phyloP scores from a whole-genome alignment of 2,797 vertebrate genomes.

The Myotis planiceps region DNA sequence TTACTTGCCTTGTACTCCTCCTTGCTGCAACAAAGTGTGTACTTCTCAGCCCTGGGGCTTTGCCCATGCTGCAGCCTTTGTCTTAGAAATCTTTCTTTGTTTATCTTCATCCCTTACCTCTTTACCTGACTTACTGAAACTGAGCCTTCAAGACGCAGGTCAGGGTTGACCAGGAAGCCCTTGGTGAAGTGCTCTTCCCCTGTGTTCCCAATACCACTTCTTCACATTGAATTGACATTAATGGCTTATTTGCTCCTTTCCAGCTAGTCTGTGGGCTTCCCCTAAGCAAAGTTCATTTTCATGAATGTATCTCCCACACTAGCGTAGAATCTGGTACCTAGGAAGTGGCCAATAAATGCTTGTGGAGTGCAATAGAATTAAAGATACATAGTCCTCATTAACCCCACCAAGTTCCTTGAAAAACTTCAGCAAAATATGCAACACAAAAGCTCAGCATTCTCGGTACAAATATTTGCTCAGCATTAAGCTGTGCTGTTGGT shows the following conservation, averaged over 20 bases:
- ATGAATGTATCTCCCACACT: not conserved
- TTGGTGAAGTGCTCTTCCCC: not conserved
- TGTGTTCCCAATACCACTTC: not conserved
- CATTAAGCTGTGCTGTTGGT: not conserved
- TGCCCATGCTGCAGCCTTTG: not conserved
- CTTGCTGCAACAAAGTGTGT: not conserved
- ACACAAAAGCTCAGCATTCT: not conserved
- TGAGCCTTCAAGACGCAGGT: not conserved
- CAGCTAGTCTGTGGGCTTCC: not conserved
- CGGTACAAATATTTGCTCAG: slow-evolving; percentile 4
- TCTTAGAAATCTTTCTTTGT: not conserved
- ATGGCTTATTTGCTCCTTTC: not conserved
- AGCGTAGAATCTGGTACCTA: not conserved
- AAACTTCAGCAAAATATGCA: slow-evolving; percentile 21
- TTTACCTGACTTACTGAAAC: not conserved
- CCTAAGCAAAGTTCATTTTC: not conserved
- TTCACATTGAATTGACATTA: not conserved
- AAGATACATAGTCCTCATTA: not conserved
- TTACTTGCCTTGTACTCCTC: not conserved
- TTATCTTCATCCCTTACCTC: not conserved
- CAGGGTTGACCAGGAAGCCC: not conserved
- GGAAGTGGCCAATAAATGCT: not conserved
- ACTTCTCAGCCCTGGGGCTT: not conserved
- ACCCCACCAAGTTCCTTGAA: not conserved
- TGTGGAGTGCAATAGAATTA: not conserved